Base-by-base conservation (phyloP, 2,113 vertebrate species). In the Synchiropus splendidus region DNA sequence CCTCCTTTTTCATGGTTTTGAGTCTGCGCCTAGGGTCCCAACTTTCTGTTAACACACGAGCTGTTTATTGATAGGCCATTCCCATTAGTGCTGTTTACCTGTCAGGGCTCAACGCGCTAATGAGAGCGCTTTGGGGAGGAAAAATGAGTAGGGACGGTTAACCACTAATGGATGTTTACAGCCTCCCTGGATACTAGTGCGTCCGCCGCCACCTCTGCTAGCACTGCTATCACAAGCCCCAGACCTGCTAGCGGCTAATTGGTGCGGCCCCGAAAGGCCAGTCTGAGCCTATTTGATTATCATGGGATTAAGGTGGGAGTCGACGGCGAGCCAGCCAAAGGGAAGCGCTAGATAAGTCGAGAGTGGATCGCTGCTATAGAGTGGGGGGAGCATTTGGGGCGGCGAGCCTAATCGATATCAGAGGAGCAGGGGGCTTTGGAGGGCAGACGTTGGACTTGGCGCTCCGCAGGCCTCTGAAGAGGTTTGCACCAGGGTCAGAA, bases 71-170 rank as follows among this genome's bases (percentile, higher is more conserved):
- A 90, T 91, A 89, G 87, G 85, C 89, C 86, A 83, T 84, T 89
- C 87, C 88, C 83, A 84, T 92, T 91, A 91, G 85, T 85, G 85
- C 74, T 86, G 86, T 89, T 90, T 91, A 89, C 88, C 87, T 94
- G 86, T 92, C 87, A 89, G 83, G 84, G 77, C 81, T 85, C 69
- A 79, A 72, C 78, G 87, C 85, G 75, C 83, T 92, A 92, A 94
- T 89, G 88, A 92, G 88, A 88, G 87, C 67, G 86, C 87, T 90
- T 89, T 90, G 87, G 81, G 71, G 80, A 85, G 86, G 83, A 86
- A 88, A 92, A 92, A 94, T 88, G 87, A 90, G 87, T 68, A 53
- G 72, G 87, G 81, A 78, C 75, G 59, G 83, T 87, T 89, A 88
- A 87, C 81, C 69, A 69, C 88, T 92, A 91, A 92, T 91, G 88